phyloP scores from a whole-genome alignment of 2,113 vertebrate genomes.

The Gadus chalcogrammus region DNA sequence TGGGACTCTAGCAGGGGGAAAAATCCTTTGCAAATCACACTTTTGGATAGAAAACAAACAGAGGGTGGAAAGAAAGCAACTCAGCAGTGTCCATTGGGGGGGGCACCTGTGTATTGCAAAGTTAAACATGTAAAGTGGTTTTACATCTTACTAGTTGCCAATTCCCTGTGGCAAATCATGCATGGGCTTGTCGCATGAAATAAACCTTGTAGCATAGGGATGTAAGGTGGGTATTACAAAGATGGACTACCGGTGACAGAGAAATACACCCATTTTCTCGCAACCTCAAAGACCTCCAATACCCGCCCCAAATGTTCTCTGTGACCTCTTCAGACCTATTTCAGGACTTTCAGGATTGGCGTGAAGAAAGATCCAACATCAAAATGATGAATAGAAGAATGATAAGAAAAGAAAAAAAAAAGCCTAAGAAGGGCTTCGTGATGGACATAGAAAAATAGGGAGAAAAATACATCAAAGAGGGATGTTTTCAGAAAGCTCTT shows the following conservation, averaged over 20 bases:
- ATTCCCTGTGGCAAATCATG: slow-evolving; percentile 41
- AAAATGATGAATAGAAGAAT: slow-evolving; percentile 25
- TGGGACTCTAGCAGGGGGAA: slow-evolving; percentile 16
- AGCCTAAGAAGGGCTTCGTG: slow-evolving; percentile 3
- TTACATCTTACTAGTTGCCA: slow-evolving; percentile 6
- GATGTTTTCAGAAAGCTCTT: slow-evolving; percentile 18
- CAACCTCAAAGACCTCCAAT: slow-evolving; percentile 35
- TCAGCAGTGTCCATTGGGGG: background rate
- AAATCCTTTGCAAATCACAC: slow-evolving; percentile 28
- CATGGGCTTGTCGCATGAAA: slow-evolving; percentile 42
- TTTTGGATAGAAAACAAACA: slow-evolving; percentile 23
- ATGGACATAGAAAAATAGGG: slow-evolving; percentile 10
- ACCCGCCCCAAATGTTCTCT: slow-evolving; percentile 29
- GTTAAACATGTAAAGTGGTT: background rate
- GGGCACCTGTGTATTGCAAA: background rate
- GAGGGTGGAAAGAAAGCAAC: slow-evolving; percentile 22
- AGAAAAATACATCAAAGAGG: slow-evolving; percentile 19
- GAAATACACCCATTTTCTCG: slow-evolving; percentile 53
- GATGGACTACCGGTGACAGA: slow-evolving; percentile 44
- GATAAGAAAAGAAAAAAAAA: background rate
- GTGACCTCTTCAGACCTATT: slow-evolving; percentile 29
- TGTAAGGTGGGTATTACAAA: slow-evolving; percentile 39
- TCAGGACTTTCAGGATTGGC: slow-evolving; percentile 1
- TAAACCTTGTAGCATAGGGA: slow-evolving; percentile 49
- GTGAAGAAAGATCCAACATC: slow-evolving; percentile 23